These are phyloP conservation scores for Chelon labrosus DNA, from an alignment of 2,797 vertebrate genomes.

Conservation along the genomic window DNA sequence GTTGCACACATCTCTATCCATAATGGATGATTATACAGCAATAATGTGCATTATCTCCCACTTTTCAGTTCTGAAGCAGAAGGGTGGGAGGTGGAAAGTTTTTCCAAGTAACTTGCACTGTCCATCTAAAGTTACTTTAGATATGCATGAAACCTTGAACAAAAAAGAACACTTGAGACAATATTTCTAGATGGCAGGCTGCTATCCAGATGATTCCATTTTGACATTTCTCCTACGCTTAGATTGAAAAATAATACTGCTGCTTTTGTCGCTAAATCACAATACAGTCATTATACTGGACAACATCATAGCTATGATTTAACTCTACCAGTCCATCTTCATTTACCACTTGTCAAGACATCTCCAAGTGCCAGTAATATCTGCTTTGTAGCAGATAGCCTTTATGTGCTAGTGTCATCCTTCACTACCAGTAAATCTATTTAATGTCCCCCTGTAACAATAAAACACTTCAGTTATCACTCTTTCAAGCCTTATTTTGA, in stretches of 20 bases:
- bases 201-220: no score
- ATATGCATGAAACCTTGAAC: no score
- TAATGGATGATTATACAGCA: no score
- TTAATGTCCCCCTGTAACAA: conserved; percentile 36
- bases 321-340: not conserved
- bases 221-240: no score
- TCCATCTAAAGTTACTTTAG: no score
- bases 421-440: conserved; percentile 35
- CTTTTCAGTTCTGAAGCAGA: no score
- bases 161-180: no score
- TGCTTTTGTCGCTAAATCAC: not conserved
- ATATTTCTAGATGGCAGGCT: no score
- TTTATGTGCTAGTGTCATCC: conserved; percentile 28
- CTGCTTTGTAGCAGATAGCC: conserved; percentile 16
- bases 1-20: no score
- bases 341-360: conserved; percentile 21
- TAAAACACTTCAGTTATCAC: conserved; percentile 57
- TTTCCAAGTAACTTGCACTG: no score
- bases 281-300: not conserved
- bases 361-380: not conserved
- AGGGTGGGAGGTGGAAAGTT: no score
- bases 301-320: conserved; percentile 20
- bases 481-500: conserved; percentile 48
- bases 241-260: not conserved
- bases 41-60: no score